Percentiles rank a stretch among this genome's conserved stretches.
Conservation (phyloP, 53 echinoderm and acorn worm genomes). For the Hippasteria phrygiana region DNA sequence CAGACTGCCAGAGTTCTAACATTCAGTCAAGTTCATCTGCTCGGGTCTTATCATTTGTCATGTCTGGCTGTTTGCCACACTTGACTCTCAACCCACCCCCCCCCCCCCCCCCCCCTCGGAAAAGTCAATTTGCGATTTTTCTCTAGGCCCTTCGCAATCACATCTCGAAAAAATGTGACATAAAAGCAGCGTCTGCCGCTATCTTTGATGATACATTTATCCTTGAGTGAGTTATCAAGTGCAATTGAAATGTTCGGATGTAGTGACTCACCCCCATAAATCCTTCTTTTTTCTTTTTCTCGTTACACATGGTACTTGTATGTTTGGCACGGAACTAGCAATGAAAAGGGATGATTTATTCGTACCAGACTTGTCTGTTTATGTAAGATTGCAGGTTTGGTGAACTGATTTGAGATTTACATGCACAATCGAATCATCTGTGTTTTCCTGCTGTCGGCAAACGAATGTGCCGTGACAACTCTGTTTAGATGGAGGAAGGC, state of each 20-base stretch:
- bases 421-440: not conserved
- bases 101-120: not conserved
- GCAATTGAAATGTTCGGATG: conserved; percentile 23
- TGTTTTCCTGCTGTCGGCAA: not conserved
- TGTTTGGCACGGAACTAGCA: not conserved
- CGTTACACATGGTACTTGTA: not conserved
- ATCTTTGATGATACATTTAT: conserved; percentile 4
- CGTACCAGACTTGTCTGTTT: too few relatives aligned
- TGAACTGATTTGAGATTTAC: not conserved
- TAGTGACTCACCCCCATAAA: not conserved
- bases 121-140: not conserved
- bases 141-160: not conserved
- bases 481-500: not conserved
- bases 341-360: not conserved
- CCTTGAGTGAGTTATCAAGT: conserved; percentile 16
- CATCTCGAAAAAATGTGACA: not conserved
- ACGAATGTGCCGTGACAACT: not conserved
- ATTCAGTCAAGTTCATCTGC: not conserved
- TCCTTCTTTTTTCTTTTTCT: not conserved
- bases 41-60: not conserved
- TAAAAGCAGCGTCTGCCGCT: conserved; percentile 5
- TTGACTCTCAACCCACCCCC: too few relatives aligned
- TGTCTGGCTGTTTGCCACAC: not conserved
- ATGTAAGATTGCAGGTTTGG: not conserved
- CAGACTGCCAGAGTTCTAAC: not conserved